A percentile compares a stretch with the other conserved stretches of the same genome.
Conservation (phyloP, 2,888 invertebrate species). For the Andrena fulva region DNA sequence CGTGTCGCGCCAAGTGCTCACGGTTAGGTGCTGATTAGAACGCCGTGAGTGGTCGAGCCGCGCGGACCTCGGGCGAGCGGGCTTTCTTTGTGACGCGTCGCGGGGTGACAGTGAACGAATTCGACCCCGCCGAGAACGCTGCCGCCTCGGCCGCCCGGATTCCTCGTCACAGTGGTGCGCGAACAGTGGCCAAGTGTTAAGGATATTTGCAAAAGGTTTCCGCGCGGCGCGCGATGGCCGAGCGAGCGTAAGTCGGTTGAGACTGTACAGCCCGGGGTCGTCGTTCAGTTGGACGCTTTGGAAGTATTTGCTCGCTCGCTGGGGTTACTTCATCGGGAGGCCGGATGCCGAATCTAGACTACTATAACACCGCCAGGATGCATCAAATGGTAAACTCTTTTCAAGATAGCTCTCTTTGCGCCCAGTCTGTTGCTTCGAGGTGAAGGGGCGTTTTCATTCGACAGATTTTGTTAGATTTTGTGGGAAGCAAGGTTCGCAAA, state of each 20-base stretch:
- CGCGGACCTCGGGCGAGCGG: constrained; percentile 4
- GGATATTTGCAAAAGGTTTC: background rate
- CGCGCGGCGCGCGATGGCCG: constrained; percentile 4
- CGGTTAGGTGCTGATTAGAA: constrained; percentile 21
- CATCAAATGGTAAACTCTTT: constrained; percentile 84
- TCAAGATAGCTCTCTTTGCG: constrained; percentile 58
- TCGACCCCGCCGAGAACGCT: background rate
- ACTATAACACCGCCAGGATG: constrained; percentile 84
- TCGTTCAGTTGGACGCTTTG: background rate
- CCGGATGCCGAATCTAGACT: constrained; percentile 84
- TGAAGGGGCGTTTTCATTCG: too few relatives aligned
- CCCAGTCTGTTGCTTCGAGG: background rate
- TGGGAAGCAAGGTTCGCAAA: background rate
- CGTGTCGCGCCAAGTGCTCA: constrained; percentile 24
- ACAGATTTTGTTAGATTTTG: too few relatives aligned
- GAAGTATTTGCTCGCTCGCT: constrained; percentile 39
- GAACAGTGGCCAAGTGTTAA: constrained; percentile 39
- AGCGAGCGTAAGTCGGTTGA: background rate
- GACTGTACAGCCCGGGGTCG: constrained; percentile 12
- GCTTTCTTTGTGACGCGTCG: constrained; percentile 2
- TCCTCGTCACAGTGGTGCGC: constrained; percentile 33
- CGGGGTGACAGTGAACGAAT: constrained; percentile 22
- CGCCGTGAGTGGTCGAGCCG: constrained; percentile 14
- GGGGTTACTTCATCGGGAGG: constrained; percentile 42
- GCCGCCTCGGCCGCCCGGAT: background rate